Conservation (phyloP, 1,140 invertebrate species). For the Whitmania pigra region DNA sequence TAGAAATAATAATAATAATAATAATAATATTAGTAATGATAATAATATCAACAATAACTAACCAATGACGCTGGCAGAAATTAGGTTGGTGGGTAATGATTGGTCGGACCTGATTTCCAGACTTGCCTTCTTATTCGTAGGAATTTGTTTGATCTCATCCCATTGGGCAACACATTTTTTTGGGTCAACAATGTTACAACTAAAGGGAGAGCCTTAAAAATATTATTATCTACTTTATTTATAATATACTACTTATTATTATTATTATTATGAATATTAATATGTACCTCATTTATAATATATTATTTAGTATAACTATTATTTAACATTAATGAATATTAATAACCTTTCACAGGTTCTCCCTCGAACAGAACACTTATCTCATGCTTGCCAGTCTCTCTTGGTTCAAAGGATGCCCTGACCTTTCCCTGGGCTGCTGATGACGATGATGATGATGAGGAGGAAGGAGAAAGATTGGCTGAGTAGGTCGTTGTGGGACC, state of each 20-base stretch:
- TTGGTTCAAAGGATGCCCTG: constrained; percentile 35
- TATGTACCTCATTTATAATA: background rate
- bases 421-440: constrained; percentile 26
- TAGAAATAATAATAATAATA: too few relatives aligned
- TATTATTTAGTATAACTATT: background rate
- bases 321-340: background rate
- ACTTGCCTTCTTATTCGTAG: background rate
- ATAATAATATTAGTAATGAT: background rate
- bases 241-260: background rate
- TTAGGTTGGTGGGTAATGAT: background rate
- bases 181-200: background rate
- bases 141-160: background rate
- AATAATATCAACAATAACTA: background rate
- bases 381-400: constrained; percentile 38
- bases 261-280: background rate
- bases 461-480: background rate
- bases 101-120: background rate
- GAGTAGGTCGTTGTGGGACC: background rate
- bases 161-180: constrained; percentile 6
- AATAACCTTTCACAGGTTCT: constrained; percentile 63
- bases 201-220: background rate
- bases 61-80: constrained; percentile 6
- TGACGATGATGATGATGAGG: constrained; percentile 47
- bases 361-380: constrained; percentile 95
- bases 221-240: too few relatives aligned